These are phyloP conservation scores for Priocnemis perturbator DNA, from an alignment of 2,888 invertebrate genomes.

Conservation along the genomic window DNA sequence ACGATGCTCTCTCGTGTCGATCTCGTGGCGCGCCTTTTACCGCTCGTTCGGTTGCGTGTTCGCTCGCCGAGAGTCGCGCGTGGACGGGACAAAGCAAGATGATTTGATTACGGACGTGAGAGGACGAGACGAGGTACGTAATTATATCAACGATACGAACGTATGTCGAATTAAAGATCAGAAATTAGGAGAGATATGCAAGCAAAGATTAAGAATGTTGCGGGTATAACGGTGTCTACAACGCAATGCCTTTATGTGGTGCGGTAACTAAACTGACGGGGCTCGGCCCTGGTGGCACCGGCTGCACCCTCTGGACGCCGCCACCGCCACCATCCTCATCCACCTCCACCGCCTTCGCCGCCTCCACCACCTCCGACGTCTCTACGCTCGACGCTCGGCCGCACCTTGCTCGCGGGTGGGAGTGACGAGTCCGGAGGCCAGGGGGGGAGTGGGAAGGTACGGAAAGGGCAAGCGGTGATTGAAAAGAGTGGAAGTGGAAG, in stretches of 20 bases:
- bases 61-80: no score
- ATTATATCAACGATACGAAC: slow-evolving; percentile 57
- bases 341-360: slow-evolving; percentile 33
- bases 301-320: slow-evolving; percentile 53
- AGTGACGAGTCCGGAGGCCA: slow-evolving; percentile 3
- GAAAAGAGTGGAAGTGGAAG: neutral
- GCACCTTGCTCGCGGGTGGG: neutral
- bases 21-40: no score
- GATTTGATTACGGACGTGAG: no score
- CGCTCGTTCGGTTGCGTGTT: no score
- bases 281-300: slow-evolving; percentile 58
- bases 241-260: slow-evolving; percentile 75
- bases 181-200: slow-evolving; percentile 60
- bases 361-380: slow-evolving; percentile 24
- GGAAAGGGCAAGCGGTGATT: slow-evolving; percentile 13
- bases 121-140: no score
- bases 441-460: slow-evolving; percentile 7
- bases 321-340: slow-evolving; percentile 31
- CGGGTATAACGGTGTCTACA: slow-evolving; percentile 74
- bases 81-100: no score
- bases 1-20: neutral
- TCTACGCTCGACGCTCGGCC: slow-evolving; percentile 17
- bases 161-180: slow-evolving; percentile 36
- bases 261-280: slow-evolving; percentile 75
- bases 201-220: slow-evolving; percentile 72